These are phyloP conservation scores for Dallia pectoralis DNA, from an alignment of 2,797 vertebrate species.

Conservation along the genomic window DNA sequence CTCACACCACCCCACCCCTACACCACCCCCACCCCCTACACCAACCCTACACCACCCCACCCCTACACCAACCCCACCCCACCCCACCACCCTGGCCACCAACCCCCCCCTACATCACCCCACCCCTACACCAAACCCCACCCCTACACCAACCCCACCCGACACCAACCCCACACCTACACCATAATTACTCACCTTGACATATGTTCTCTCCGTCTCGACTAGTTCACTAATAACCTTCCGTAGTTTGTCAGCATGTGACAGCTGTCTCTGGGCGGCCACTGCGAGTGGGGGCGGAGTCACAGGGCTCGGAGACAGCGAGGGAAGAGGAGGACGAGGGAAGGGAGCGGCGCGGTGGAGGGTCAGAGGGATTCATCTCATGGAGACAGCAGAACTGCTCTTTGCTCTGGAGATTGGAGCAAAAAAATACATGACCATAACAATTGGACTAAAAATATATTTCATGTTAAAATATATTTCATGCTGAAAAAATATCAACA, in stretches of 20 bases:
- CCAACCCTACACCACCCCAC: no score
- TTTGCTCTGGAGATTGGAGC: slow-evolving; percentile 73
- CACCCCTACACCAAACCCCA: no score
- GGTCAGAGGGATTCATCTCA: slow-evolving; percentile 82
- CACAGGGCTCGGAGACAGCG: slow-evolving; percentile 83
- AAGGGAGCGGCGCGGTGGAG: slow-evolving; percentile 48
- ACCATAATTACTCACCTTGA: slow-evolving; percentile 78
- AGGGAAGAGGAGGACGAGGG: slow-evolving; percentile 69
- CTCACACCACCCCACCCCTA: no score
- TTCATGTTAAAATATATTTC: no score
- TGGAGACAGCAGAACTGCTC: slow-evolving; percentile 91
- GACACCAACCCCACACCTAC: neutral
- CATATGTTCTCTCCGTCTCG: slow-evolving; percentile 95
- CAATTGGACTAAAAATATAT: no score
- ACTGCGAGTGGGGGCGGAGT: slow-evolving; percentile 70
- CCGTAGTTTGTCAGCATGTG: slow-evolving; percentile 92
- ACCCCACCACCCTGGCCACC: no score
- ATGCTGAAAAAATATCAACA: no score
- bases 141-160: neutral
- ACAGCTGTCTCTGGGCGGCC: slow-evolving; percentile 84
- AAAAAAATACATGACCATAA: no score
- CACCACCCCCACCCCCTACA: no score
- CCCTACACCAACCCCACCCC: no score
- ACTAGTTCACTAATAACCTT: slow-evolving; percentile 97
- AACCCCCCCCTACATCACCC: no score